A percentile compares a stretch with the other conserved stretches of the same genome.
Conservation (phyloP, 1,140 invertebrate species). For the Bombyx mori region DNA sequence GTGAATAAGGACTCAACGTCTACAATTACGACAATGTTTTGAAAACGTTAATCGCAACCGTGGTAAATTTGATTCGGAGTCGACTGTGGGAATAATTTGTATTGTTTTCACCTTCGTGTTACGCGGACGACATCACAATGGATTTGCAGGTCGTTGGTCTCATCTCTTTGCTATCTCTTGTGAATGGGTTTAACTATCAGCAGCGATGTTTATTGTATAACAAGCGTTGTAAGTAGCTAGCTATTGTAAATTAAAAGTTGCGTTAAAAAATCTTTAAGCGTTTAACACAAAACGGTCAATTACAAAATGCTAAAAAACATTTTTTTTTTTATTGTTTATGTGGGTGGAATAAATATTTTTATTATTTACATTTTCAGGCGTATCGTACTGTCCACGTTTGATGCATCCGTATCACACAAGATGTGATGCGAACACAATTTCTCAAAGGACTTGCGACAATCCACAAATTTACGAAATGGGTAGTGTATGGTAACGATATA, state of each 20-base stretch:
- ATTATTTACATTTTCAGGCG: slow-evolving; percentile 24
- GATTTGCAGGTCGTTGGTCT: slow-evolving; percentile 4
- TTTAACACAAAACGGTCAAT: not conserved
- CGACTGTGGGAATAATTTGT: slow-evolving; percentile 8
- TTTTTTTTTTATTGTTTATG: not conserved
- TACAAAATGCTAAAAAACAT: not conserved
- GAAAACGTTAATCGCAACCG: slow-evolving; percentile 4
- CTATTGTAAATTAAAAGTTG: not conserved
- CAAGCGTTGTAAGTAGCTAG: slow-evolving; percentile 18
- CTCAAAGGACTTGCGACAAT: slow-evolving; percentile 34
- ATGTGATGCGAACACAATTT: slow-evolving; percentile 36
- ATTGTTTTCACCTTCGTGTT: slow-evolving; percentile 1
- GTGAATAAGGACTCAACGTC: too few species aligned
- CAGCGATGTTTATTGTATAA: slow-evolving; percentile 26
- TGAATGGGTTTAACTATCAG: slow-evolving; percentile 14
- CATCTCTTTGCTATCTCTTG: slow-evolving; percentile 9
- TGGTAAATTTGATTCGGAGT: slow-evolving; percentile 6
- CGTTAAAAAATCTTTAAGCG: not conserved
- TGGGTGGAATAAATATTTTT: not conserved
- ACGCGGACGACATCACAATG: slow-evolving; percentile 10
- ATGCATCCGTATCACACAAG: slow-evolving; percentile 49
- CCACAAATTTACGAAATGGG: slow-evolving; percentile 26
- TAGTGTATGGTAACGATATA: slow-evolving; percentile 8
- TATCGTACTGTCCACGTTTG: slow-evolving; percentile 30
- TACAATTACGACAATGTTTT: slow-evolving; percentile 4